Evolutionary conservation across 2,888 invertebrate species (phyloP), one percentile per base, ranked within the genome.

Genomic region (Drosophila subquinaria): DNA sequence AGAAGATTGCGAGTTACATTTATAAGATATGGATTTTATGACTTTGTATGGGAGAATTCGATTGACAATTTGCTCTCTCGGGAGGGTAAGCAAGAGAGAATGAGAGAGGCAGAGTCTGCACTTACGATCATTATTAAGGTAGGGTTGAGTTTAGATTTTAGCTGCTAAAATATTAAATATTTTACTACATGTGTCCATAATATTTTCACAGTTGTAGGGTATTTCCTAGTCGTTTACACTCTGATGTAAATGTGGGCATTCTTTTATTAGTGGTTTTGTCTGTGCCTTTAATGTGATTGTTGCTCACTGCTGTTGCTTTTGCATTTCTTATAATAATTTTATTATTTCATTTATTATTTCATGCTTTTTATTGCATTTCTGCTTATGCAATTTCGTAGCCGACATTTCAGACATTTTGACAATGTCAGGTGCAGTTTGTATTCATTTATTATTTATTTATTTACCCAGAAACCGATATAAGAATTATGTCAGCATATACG

Each of bases 361-460:
- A 67, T 69, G 61, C 70, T 67, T 68, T 74, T 76, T 67, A 74
- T 78, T 70, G 47, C 65, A 64, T 45, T 72, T 76, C 47, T 59
- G 57, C 87, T 88, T 82, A 86, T 88, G 83, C 79, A 88, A 88
- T 83, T 76, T 33, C 33, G 48, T 20, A 56, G 42, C 40, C 47
- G 53, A n/a, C 17, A 20, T 60, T 38, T 43, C 13, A n/a, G 51
- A 48, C 15, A 48, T 79, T 77, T 63, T 76, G 76, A 81, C 89
- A 87, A 87, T 88, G 89, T 89, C 89, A 90, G 90, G 90, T 90
- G 90, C 83, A 87, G 38, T 57, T 65, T 73, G 61, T 55, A 43
- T 62, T 8, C 23, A 43, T 67, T 43, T 36, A 48, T 40, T 61
- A 13, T 60, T 62, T 67, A 71, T 67, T 69, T 50, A 36, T 78